phyloP scores from a whole-genome alignment of 2,797 vertebrate genomes.

The Lepidocolaptes lacrymiger region DNA sequence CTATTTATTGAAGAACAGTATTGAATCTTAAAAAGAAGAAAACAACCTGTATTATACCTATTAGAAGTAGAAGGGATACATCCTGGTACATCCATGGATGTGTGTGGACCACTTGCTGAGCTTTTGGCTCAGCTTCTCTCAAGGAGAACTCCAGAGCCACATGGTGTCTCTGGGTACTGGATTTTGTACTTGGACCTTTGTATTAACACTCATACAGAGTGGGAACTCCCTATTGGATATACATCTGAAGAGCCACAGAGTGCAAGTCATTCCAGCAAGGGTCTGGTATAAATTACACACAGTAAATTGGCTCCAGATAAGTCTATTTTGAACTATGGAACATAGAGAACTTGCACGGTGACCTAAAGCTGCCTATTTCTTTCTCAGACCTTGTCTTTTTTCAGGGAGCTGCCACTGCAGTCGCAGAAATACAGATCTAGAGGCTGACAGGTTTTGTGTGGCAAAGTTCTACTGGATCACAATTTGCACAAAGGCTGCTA shows the following conservation, averaged over 20 bases:
- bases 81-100: not conserved
- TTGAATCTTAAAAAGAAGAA: not conserved
- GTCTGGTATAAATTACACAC: slow-evolving; percentile 70
- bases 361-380: slow-evolving; percentile 42
- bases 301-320: slow-evolving; percentile 75
- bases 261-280: slow-evolving; percentile 66
- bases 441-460: not conserved
- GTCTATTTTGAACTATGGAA: slow-evolving; percentile 71
- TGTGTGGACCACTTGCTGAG: slow-evolving; percentile 35
- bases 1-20: not conserved
- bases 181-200: slow-evolving; percentile 35
- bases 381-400: slow-evolving; percentile 10
- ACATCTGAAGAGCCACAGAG: slow-evolving; percentile 71
- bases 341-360: slow-evolving; percentile 54
- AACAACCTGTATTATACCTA: slow-evolving; percentile 30
- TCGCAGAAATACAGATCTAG: not conserved
- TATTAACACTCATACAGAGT: not conserved
- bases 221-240: slow-evolving; percentile 60
- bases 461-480: not conserved
- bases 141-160: slow-evolving; percentile 28
- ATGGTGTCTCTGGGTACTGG: slow-evolving; percentile 22
- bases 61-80: not conserved
- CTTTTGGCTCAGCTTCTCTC: slow-evolving; percentile 21
- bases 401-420: not conserved
- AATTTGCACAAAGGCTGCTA: not conserved